Conservation (phyloP, 2,797 vertebrate genomes). For the Crax fasciolata region DNA sequence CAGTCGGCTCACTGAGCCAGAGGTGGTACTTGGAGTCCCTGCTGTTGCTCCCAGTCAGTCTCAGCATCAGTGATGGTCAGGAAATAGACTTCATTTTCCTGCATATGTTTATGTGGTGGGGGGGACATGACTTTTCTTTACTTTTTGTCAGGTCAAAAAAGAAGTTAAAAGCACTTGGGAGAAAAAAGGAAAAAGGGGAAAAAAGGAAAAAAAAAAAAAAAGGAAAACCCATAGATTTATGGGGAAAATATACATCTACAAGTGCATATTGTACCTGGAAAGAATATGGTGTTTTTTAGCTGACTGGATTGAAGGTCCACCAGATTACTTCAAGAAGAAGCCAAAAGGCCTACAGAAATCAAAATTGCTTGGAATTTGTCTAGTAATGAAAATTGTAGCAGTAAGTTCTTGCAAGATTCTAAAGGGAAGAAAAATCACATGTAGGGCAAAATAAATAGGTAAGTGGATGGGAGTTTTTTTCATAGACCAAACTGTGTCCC, state of each 20-base stretch:
- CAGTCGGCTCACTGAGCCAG: conserved; percentile 34
- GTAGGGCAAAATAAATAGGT: neutral
- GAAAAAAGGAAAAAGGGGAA: neutral
- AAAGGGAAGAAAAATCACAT: neutral
- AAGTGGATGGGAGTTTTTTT: neutral
- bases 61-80: conserved; percentile 42
- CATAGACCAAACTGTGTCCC: neutral
- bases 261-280: neutral
- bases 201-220: neutral
- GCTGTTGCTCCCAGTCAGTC: conserved; percentile 53
- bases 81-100: conserved; percentile 12
- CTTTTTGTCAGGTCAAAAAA: neutral
- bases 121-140: neutral
- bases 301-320: neutral
- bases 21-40: conserved; percentile 54
- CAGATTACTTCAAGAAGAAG: neutral
- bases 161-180: neutral
- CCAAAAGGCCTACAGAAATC: neutral
- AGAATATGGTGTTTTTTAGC: neutral
- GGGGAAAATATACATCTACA: neutral
- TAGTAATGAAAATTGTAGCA: neutral
- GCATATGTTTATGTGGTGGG: neutral
- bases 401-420: neutral
- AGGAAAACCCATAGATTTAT: neutral
- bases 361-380: neutral